Percentiles rank a stretch among this genome's conserved stretches.
phyloP scores from a whole-genome alignment of 2,797 vertebrate species.

The Pagetopsis macropterus region DNA sequence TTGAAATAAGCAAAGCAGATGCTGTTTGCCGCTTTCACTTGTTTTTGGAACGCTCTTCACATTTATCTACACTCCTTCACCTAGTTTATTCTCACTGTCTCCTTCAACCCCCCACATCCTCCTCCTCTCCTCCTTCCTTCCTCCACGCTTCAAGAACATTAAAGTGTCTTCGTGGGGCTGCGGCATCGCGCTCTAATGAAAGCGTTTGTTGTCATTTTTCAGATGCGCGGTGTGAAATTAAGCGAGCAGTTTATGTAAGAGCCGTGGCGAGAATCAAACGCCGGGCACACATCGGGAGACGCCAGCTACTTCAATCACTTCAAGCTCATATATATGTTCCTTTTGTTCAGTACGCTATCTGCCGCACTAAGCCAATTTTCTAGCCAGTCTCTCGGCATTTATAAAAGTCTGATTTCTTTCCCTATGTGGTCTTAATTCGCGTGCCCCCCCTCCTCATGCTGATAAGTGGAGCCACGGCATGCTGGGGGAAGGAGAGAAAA shows the following conservation, averaged over 20 bases:
- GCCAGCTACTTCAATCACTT: slow-evolving; percentile 90
- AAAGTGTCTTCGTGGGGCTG: slow-evolving; percentile 81
- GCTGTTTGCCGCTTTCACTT: slow-evolving; percentile 67
- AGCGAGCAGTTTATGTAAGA: slow-evolving; percentile 89
- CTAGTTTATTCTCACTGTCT: slow-evolving; percentile 70
- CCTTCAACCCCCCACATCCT: background rate
- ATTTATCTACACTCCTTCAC: slow-evolving; percentile 84
- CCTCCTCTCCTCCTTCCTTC: slow-evolving; percentile 51
- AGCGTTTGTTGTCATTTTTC: slow-evolving; percentile 88
- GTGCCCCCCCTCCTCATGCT: slow-evolving; percentile 66
- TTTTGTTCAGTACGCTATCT: slow-evolving; percentile 90
- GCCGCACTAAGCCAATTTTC: slow-evolving; percentile 95
- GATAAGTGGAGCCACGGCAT: slow-evolving; percentile 81
- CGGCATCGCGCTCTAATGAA: slow-evolving; percentile 88
- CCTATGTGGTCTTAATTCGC: slow-evolving; percentile 86
- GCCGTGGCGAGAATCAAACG: slow-evolving; percentile 90
- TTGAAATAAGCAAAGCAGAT: slow-evolving; percentile 78
- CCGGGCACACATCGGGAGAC: slow-evolving; percentile 85
- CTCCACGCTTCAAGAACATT: slow-evolving; percentile 82
- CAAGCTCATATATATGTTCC: slow-evolving; percentile 89
- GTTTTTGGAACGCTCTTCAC: slow-evolving; percentile 74
- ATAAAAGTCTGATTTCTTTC: slow-evolving; percentile 88
- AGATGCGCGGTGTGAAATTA: slow-evolving; percentile 90
- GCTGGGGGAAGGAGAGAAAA: slow-evolving; percentile 63
- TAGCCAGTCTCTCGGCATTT: slow-evolving; percentile 90